These are phyloP conservation scores for Ammodytes marinus DNA, from an alignment of 2,113 vertebrate genomes.

Conservation along the genomic window DNA sequence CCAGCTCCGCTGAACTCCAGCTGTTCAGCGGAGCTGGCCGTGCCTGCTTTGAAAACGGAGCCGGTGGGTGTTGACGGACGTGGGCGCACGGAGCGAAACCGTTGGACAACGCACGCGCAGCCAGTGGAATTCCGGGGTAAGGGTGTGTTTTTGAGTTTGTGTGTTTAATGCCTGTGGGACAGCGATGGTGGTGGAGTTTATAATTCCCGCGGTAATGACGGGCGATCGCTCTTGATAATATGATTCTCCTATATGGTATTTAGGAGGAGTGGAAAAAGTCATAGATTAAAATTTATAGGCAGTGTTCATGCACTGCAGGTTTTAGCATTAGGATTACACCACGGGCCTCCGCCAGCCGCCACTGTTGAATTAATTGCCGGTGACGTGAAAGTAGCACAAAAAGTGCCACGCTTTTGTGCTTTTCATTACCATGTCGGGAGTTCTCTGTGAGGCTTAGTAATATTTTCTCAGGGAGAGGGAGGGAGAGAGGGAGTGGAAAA, in stretches of 20 bases:
- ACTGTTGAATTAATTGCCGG: constrained; percentile 73
- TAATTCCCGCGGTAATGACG: constrained; percentile 27
- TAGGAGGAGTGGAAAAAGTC: constrained; percentile 30
- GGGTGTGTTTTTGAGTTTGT: constrained; percentile 17
- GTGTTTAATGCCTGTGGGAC: neutral
- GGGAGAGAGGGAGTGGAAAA: neutral
- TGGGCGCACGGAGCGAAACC: too few species aligned
- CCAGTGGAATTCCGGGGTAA: neutral
- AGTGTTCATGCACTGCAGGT: constrained; percentile 50
- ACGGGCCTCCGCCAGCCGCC: constrained; percentile 30
- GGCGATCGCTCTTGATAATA: too few species aligned
- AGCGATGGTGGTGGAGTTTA: constrained; percentile 47
- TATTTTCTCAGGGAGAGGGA: constrained; percentile 61
- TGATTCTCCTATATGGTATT: constrained; percentile 6
- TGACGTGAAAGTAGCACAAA: constrained; percentile 71
- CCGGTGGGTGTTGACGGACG: too few species aligned
- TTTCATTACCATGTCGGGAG: constrained; percentile 68
- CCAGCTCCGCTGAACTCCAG: too few species aligned
- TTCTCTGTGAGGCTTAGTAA: constrained; percentile 65
- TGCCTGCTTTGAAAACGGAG: too few species aligned
- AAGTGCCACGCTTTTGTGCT: constrained; percentile 73
- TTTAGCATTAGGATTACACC: constrained; percentile 64
- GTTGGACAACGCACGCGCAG: too few species aligned
- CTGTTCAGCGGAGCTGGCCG: too few species aligned
- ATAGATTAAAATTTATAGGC: constrained; percentile 65